A percentile compares a stretch with the other conserved stretches of the same genome.
Conservation (phyloP, 2,888 invertebrate genomes). For the Volucella inanis region DNA sequence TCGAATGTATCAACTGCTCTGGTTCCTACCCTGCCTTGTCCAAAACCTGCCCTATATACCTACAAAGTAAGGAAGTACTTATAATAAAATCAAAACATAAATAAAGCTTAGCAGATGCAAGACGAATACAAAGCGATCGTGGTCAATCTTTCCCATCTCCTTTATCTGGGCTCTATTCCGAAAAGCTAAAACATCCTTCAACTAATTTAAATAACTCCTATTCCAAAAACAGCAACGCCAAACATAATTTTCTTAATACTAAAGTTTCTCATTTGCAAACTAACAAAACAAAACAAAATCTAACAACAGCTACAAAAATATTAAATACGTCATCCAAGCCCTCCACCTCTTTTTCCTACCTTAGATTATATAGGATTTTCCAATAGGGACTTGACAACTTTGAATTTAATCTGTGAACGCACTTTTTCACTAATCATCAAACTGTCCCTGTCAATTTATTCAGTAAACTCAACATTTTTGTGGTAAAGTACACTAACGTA, state of each 20-base stretch:
- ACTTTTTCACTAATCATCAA: no score
- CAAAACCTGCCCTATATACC: constrained; percentile 23
- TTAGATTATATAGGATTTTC: no score
- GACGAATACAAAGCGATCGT: constrained; percentile 7
- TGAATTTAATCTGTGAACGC: no score
- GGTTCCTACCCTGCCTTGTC: constrained; percentile 28
- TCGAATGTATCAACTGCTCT: constrained; percentile 20
- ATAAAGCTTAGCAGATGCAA: no score
- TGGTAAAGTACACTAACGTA: no score
- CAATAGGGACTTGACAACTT: no score
- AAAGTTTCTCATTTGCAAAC: not conserved
- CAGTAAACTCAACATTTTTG: no score
- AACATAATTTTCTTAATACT: not conserved
- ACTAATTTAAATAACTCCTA: not conserved
- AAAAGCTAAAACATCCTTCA: constrained; percentile 5
- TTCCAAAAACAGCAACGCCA: not conserved
- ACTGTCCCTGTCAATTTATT: no score
- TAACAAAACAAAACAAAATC: not conserved
- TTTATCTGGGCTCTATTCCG: constrained; percentile 10
- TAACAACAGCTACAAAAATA: not conserved
- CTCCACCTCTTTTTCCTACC: constrained; percentile 7
- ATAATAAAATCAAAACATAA: constrained; percentile 19
- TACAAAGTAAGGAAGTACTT: constrained; percentile 20
- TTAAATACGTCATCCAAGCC: constrained; percentile 3
- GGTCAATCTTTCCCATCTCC: not conserved